Evolutionary conservation across 2,113 vertebrate genomes (phyloP), one percentile per base, ranked within the genome.

Genomic region (Polypterus bichir): DNA sequence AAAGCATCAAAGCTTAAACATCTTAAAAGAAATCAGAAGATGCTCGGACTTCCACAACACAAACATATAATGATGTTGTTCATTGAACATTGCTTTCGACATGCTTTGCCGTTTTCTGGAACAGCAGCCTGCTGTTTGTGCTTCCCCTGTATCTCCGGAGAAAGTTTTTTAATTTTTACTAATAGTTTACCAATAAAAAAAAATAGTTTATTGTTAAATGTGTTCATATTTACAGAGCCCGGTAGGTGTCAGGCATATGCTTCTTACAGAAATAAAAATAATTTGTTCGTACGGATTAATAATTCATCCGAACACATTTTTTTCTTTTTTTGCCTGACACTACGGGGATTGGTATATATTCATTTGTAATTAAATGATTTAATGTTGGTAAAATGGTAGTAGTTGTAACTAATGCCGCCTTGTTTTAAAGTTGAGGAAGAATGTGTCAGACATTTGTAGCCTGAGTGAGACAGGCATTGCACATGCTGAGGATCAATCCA

Each of bases 341-440:
- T n/a, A n/a, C n/a, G n/a, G n/a, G n/a, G n/a, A n/a, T n/a, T n/a
- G n/a, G n/a, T n/a, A n/a, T n/a, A n/a, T n/a, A n/a, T n/a, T n/a
- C n/a, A n/a, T n/a, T n/a, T n/a, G n/a, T n/a, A n/a, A n/a, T n/a
- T n/a, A n/a, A n/a, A n/a, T n/a, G n/a, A n/a, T n/a, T n/a, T n/a
- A n/a, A n/a, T n/a, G n/a, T n/a, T n/a, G n/a, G n/a, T n/a, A n/a
- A n/a, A n/a, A n/a, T n/a, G n/a, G n/a, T n/a, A n/a, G n/a, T n/a
- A n/a, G n/a, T n/a, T n/a, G n/a, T n/a, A n/a, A n/a, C n/a, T n/a
- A n/a, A n/a, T n/a, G n/a, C n/a, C n/a, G n/a, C n/a, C n/a, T n/a
- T n/a, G n/a, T 49, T 6, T 61, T 61, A 52, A 61, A 61, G 48
- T 47, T 61, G 9, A 61, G 60, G 27, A 61, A 49, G 60, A 61